Base-by-base conservation (phyloP, 2,797 vertebrate species). In the Crotalus adamanteus region DNA sequence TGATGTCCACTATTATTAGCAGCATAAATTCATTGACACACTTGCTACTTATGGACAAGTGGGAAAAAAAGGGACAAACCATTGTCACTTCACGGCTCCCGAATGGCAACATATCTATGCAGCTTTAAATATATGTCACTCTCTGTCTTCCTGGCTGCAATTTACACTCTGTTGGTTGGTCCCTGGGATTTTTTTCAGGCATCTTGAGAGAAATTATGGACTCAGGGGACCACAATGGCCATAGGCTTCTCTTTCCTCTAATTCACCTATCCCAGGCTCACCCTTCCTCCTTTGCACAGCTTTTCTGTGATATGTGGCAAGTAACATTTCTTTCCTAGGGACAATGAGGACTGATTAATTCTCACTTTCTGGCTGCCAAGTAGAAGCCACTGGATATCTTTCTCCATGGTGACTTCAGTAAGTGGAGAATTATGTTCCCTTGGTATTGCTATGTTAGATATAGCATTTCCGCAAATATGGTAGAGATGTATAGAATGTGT, bases 41-140 rank as follows among this genome's bases (percentile, higher is more conserved):
- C 90, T 93, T 91, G 47, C 65, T 88, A 92, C 89, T 94, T 88
- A 90, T 83, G 65, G 92, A 61, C 92, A 91, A 88, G 90, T 85
- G 92, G 13, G 13, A 63, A 91, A 93, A 59, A 61, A 91, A 88
- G 90, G 90, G 92, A 78, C 91, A 92, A 90, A 91, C 88, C 65
- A 65, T 90, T 92, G 91, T 90, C 90, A 60, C 86, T 88, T 88
- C 89, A 90, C 26, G 9, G 88, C 85, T 90, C 91, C 91, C 91
- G 88, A 94, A 92, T 92, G 91, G 89, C 86, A 94, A 83, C 65
- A 65, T 88, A 92, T 92, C 86, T 90, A 51, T 92, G 69, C 89
- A 94, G 86, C 56, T 88, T 90, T 94, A 90, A 92, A 94, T 94
- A 85, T 85, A 90, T 92, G 91, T 94, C 86, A 88, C 88, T 92